These are phyloP conservation scores for Leptestheria dahalacensis DNA, from an alignment of 1,140 invertebrate genomes.

Conservation along the genomic window DNA sequence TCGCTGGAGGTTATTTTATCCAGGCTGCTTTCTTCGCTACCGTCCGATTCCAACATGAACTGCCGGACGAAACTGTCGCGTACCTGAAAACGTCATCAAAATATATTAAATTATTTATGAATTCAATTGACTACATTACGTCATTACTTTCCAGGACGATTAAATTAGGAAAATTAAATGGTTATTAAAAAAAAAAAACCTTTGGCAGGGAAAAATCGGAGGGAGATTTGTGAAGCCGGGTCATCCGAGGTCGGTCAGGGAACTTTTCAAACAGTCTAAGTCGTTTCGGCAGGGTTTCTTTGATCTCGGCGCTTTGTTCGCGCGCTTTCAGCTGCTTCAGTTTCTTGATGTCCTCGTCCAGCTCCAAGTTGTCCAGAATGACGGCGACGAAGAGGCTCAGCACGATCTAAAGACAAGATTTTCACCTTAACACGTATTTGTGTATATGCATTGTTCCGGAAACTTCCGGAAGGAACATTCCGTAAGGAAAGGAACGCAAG, in stretches of 20 bases:
- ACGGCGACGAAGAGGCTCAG: conserved; percentile 99
- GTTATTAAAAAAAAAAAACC: conserved; percentile 30
- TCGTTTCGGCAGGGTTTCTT: conserved; percentile 83
- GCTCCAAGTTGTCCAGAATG: conserved; percentile 96
- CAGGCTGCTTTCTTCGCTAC: conserved; percentile 44
- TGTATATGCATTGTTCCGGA: no score
- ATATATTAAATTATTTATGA: background rate
- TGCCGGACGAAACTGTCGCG: conserved; percentile 97
- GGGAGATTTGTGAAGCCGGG: conserved; percentile 82
- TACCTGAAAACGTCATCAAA: conserved; percentile 39
- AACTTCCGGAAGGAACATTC: no score
- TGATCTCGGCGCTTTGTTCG: conserved; percentile 95
- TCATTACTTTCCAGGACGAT: background rate
- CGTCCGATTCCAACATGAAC: conserved; percentile 76
- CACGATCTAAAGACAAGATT: conserved; percentile 66
- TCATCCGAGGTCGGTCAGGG: conserved; percentile 97
- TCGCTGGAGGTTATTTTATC: conserved; percentile 5
- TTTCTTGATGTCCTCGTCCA: conserved; percentile 99
- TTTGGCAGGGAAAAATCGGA: conserved; percentile 93
- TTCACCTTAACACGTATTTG: no score
- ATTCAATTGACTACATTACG: background rate
- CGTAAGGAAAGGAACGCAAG: no score
- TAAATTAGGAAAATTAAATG: background rate
- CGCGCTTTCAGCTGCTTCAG: conserved; percentile 92
- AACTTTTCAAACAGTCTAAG: conserved; percentile 96